Evolutionary conservation across 2,797 vertebrate genomes (phyloP), one percentile per base, ranked within the genome.

Genomic region (Acrossocheilus wenchowensis): DNA sequence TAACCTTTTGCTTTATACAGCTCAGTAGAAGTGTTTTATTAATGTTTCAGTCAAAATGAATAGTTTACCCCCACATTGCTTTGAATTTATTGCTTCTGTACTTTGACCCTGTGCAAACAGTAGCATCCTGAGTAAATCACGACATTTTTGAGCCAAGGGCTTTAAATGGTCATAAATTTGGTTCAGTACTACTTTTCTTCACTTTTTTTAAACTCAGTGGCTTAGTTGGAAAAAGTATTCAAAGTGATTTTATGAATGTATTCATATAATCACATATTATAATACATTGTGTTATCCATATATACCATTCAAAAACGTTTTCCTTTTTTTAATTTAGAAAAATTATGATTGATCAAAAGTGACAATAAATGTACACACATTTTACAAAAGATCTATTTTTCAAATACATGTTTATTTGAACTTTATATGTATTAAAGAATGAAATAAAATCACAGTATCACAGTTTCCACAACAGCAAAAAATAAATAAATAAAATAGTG

Each of bases 1-100:
- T 81, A 82, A 82, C 85, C 62, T 82, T 52, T 81, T 43, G 50
- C 81, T 82, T 87, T 86, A 84, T 85, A 60, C 60, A 41, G 83
- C 68, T 60, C 66, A 71, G 41, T 57, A 73, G 74, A 73, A 83
- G 50, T 52, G 45, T 69, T 78, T 87, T 84, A 83, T 81, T 75
- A 86, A 80, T 60, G 43, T 74, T 75, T 84, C 69, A 69, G 78
- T 81, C 79, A 30, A 52, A 77, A 82, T 82, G 78, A 83, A 83
- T 89, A 60, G 78, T 80, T 87, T 74, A 62, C 43, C 66, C 74
- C 81, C 41, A 19, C 52, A 57, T 34, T 81, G 68, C 73, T 39
- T 39, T 2, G 2, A 66, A 81, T 89, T 87, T 87, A 91, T 84
- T 52, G 84, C 36, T 43, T 52, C 23, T 36, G 69, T 36, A 54